These are phyloP conservation scores for Phymatocera aterrima DNA, from an alignment of 2,888 invertebrate genomes.

Conservation along the genomic window DNA sequence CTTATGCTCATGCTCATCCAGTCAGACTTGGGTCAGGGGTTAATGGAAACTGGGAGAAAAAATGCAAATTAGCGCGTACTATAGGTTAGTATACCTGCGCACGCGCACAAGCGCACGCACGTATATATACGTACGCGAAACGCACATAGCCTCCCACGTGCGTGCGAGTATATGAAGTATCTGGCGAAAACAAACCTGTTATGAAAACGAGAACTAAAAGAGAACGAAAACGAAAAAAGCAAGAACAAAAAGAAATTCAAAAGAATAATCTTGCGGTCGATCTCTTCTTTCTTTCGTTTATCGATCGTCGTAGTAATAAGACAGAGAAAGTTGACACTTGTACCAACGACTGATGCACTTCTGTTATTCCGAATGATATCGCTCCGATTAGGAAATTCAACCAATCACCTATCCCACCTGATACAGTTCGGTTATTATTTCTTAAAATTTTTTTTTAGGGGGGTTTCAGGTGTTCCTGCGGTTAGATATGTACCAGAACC, in stretches of 20 bases:
- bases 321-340: background rate
- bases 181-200: background rate
- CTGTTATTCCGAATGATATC: background rate
- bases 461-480: conserved; percentile 12
- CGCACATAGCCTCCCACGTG: background rate
- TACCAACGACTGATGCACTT: background rate
- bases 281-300: background rate
- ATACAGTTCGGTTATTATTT: background rate
- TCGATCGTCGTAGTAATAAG: background rate
- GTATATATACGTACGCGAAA: too few relatives aligned
- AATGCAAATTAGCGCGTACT: conserved; percentile 71
- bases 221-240: background rate
- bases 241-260: too few relatives aligned
- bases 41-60: conserved; percentile 70
- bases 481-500: background rate
- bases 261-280: too few relatives aligned
- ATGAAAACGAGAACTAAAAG: too few relatives aligned
- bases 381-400: background rate
- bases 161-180: too few relatives aligned
- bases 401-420: background rate
- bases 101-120: conserved; percentile 15
- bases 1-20: conserved; percentile 55
- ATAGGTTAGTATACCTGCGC: conserved; percentile 53
- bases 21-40: conserved; percentile 64
- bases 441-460: too few relatives aligned